phyloP scores from a whole-genome alignment of 2,113 vertebrate species.

The Parus major region DNA sequence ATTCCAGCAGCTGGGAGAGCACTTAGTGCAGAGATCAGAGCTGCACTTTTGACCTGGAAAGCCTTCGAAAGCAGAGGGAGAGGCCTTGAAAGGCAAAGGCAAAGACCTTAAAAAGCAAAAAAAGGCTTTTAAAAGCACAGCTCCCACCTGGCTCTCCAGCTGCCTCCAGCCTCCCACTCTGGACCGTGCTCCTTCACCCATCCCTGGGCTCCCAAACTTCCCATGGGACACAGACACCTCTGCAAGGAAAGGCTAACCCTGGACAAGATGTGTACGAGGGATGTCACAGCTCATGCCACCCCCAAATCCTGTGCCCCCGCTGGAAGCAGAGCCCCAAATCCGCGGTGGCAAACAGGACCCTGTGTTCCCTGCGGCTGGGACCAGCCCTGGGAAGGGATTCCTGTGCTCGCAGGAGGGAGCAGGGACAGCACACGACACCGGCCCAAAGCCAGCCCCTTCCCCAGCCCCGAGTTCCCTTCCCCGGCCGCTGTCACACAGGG shows the following conservation, averaged over 20 bases:
- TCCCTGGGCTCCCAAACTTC: background rate
- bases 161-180: background rate
- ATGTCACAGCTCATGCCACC: accelerated
- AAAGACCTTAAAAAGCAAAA: background rate
- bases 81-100: background rate
- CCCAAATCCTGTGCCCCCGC: background rate
- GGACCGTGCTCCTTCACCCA: background rate
- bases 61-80: background rate
- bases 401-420: background rate
- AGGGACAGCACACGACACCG: background rate
- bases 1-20: background rate
- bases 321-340: too few species aligned
- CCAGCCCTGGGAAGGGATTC: background rate
- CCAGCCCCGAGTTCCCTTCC: background rate
- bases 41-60: background rate
- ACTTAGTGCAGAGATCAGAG: background rate
- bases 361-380: accelerated
- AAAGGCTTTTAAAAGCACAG: background rate
- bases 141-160: background rate
- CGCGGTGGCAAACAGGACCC: accelerated
- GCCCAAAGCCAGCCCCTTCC: background rate
- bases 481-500: background rate
- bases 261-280: accelerated
- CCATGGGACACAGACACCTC: accelerated
- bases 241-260: background rate